Conservation (phyloP, 2,888 invertebrate species). For the Pocota personata region DNA sequence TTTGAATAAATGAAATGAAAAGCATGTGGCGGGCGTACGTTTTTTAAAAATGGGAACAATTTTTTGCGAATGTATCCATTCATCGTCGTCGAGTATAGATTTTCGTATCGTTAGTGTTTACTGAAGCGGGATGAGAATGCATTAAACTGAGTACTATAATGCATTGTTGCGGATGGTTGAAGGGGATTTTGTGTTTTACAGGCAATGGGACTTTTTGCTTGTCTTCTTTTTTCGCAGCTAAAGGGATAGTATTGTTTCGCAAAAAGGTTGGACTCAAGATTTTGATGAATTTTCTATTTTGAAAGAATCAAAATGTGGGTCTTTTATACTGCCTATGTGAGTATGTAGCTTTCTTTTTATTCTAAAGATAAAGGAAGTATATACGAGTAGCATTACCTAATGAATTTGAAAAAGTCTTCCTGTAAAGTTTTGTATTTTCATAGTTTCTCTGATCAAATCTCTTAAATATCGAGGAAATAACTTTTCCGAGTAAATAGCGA, state of each 20-base stretch:
- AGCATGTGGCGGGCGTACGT: constrained; percentile 55
- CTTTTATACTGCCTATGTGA: neutral
- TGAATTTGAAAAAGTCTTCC: too few species aligned
- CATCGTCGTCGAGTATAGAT: constrained; percentile 62
- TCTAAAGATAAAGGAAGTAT: too few species aligned
- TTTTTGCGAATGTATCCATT: constrained; percentile 59
- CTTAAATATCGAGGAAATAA: too few species aligned
- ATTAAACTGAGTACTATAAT: constrained; percentile 77
- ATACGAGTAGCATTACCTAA: too few species aligned
- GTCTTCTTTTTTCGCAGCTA: neutral
- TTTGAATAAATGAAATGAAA: constrained; percentile 73
- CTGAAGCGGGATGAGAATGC: constrained; percentile 73
- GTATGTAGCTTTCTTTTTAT: too few species aligned
- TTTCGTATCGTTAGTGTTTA: constrained; percentile 45
- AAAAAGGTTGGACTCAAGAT: constrained; percentile 8
- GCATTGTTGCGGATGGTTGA: constrained; percentile 69
- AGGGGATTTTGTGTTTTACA: constrained; percentile 6
- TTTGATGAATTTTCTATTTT: neutral
- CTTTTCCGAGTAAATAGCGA: too few species aligned
- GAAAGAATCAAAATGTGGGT: neutral
- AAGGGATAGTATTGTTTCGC: constrained; percentile 13
- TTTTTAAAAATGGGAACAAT: constrained; percentile 27
- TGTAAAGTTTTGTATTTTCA: too few species aligned
- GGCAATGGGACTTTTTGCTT: neutral
- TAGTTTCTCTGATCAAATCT: too few species aligned